Percentiles rank a stretch among this genome's conserved stretches.
phyloP scores from a whole-genome alignment of 2,113 vertebrate genomes.

The Tachysurus vachellii region DNA sequence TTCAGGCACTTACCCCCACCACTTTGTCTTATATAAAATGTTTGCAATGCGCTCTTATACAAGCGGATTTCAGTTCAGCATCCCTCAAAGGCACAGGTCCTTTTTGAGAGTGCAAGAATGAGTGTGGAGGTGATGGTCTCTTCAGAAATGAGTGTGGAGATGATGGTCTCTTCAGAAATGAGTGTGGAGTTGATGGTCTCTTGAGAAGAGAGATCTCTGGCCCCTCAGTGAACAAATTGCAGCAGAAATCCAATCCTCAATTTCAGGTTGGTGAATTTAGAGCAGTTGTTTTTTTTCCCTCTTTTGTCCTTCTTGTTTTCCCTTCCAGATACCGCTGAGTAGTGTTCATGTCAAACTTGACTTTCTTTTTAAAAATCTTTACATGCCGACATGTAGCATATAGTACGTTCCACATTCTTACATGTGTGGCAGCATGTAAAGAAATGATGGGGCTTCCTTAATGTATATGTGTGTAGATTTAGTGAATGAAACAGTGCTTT shows the following conservation, averaged over 20 bases:
- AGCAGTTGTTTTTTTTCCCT: not conserved
- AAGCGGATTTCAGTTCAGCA: not conserved
- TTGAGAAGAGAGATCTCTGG: slow-evolving; percentile 58
- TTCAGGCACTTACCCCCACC: no score
- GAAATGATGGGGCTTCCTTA: not conserved
- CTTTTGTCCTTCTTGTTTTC: not conserved
- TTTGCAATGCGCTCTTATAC: slow-evolving; percentile 3
- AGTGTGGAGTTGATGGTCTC: slow-evolving; percentile 55
- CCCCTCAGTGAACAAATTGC: slow-evolving; percentile 55
- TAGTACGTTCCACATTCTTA: not conserved
- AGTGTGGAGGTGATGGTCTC: slow-evolving; percentile 54
- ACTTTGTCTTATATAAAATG: not conserved
- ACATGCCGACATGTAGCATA: not conserved
- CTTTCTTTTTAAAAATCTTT: slow-evolving; percentile 25
- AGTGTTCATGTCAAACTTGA: slow-evolving; percentile 38
- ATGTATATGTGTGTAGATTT: slow-evolving; percentile 19
- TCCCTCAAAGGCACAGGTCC: slow-evolving; percentile 11
- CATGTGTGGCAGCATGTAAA: slow-evolving; percentile 33
- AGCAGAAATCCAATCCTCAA: slow-evolving; percentile 44
- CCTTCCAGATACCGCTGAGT: slow-evolving; percentile 13
- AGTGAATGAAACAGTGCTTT: slow-evolving; percentile 24
- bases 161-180: slow-evolving; percentile 55
- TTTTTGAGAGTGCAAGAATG: slow-evolving; percentile 31
- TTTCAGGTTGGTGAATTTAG: slow-evolving; percentile 63
- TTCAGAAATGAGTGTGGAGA: slow-evolving; percentile 51